Evolutionary conservation across 2,797 vertebrate species (phyloP).

Genomic region (Sebastes matsubarae): DNA sequence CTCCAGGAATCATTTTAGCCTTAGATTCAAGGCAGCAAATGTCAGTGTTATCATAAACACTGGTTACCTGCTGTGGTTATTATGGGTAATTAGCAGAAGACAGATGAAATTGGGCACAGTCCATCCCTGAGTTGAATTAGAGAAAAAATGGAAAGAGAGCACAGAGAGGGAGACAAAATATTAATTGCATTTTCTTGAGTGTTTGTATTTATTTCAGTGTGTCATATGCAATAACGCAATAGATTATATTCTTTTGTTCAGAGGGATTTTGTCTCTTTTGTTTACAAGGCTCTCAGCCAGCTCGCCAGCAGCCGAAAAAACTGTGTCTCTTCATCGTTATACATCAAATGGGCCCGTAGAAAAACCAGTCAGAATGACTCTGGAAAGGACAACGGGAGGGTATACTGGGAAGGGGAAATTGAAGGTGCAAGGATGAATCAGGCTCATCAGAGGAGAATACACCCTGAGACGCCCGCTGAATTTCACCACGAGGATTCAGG

Average conservation of each 20-base stretch:
- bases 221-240: neutral
- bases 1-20: neutral
- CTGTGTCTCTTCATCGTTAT: neutral
- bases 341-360: constrained; percentile 20
- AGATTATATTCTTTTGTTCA: neutral
- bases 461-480: constrained; percentile 12
- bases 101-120: neutral
- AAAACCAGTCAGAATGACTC: constrained; percentile 21
- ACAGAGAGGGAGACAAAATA: neutral
- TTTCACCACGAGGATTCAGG: constrained; percentile 49
- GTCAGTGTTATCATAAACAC: neutral
- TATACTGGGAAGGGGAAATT: constrained; percentile 10
- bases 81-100: neutral
- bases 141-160: neutral
- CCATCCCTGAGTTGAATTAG: neutral
- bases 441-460: constrained; percentile 31
- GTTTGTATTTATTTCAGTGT: neutral
- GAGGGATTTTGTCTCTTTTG: constrained; percentile 23
- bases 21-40: neutral
- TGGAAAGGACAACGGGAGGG: constrained; percentile 19
- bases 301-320: constrained; percentile 2
- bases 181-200: neutral
- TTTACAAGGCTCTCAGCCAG: constrained; percentile 26
- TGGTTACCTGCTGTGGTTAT: neutral
- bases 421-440: constrained; percentile 33